These are phyloP conservation scores for Tenthredo distinguenda DNA, from an alignment of 2,888 invertebrate species.

Conservation along the genomic window DNA sequence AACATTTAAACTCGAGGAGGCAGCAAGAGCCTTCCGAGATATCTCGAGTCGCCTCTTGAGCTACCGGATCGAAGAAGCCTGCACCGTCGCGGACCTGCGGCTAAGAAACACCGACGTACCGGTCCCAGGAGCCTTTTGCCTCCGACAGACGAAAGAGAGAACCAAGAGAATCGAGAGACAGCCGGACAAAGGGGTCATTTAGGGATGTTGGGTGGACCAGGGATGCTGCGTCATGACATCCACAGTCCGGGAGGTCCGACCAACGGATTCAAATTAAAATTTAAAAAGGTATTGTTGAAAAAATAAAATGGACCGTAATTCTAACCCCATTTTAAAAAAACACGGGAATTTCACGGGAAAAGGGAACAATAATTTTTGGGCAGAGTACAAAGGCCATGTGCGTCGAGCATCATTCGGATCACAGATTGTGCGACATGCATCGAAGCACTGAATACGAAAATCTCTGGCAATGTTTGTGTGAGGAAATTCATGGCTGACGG, in stretches of 20 bases:
- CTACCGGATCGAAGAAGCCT: conserved; percentile 46
- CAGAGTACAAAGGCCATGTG: not conserved
- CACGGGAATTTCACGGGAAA: not conserved
- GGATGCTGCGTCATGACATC: conserved; percentile 71
- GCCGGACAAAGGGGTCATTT: conserved; percentile 70
- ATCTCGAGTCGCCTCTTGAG: conserved; percentile 46
- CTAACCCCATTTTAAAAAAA: not conserved
- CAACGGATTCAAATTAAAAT: conserved; percentile 66
- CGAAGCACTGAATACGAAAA: too few species aligned
- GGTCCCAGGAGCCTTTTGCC: conserved; percentile 35
- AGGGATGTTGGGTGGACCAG: conserved; percentile 57
- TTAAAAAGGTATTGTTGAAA: not conserved
- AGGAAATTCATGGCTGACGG: too few species aligned
- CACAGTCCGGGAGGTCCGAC: conserved; percentile 72
- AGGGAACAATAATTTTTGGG: not conserved
- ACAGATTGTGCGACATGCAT: not conserved
- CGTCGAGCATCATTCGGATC: not conserved
- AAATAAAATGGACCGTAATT: not conserved
- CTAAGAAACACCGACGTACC: conserved; percentile 13
- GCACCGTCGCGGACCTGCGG: conserved; percentile 52
- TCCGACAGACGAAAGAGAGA: conserved; percentile 27
- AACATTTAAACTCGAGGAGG: conserved; percentile 46
- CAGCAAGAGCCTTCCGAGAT: conserved; percentile 27
- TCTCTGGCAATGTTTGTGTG: too few species aligned
- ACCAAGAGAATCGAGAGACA: conserved; percentile 54